These are phyloP conservation scores for Echeneis naucrates DNA, from an alignment of 2,797 vertebrate species.

Conservation along the genomic window DNA sequence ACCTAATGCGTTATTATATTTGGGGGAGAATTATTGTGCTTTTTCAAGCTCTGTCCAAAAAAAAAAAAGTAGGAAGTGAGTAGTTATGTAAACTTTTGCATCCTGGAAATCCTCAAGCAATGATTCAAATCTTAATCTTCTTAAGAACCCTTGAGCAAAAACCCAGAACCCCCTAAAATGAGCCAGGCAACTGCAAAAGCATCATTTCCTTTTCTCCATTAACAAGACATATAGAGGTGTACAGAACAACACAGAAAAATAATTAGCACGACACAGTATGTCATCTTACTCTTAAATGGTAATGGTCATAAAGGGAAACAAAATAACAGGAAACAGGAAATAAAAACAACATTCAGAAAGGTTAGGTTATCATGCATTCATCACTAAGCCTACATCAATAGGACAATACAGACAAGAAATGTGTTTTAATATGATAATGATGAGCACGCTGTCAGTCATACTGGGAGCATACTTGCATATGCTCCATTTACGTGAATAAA, in stretches of 20 bases:
- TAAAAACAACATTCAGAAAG: constrained; percentile 16
- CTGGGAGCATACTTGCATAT: constrained; percentile 1
- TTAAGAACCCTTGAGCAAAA: constrained; percentile 4
- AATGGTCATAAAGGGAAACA: constrained; percentile 10
- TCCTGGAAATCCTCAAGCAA: neutral
- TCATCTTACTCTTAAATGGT: constrained; percentile 3
- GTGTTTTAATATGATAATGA: constrained; percentile 8
- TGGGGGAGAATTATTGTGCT: no score
- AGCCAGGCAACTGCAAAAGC: neutral
- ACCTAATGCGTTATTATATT: no score
- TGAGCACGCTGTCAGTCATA: constrained; percentile 1
- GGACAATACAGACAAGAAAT: constrained; percentile 2
- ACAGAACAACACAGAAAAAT: neutral
- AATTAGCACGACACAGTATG: neutral
- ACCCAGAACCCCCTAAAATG: neutral
- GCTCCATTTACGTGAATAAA: constrained; percentile 16
- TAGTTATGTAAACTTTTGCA: neutral
- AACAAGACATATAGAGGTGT: neutral
- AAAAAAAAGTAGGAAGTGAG: neutral
- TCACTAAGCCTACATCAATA: neutral
- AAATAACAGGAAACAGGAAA: constrained; percentile 19
- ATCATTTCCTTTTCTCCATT: neutral
- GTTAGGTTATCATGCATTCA: constrained; percentile 16
- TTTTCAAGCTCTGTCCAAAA: no score
- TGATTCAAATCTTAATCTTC: neutral